A percentile compares a stretch with the other conserved stretches of the same genome.
These are phyloP conservation scores for Alligator sinensis DNA, from an alignment of 2,113 vertebrate species.

Conservation along the genomic window DNA sequence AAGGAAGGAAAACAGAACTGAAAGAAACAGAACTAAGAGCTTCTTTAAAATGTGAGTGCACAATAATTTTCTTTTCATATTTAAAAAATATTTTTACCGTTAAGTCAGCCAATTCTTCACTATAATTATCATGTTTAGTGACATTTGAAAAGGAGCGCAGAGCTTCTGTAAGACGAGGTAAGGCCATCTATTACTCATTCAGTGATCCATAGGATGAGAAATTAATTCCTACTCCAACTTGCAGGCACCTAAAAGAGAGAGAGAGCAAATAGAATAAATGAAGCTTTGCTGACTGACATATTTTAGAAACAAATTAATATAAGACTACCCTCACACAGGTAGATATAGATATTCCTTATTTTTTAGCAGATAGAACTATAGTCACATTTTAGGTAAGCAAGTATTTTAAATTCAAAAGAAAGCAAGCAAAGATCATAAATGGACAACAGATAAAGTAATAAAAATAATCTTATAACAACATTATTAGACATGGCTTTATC, in stretches of 20 bases:
- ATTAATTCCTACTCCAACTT: constrained; percentile 62
- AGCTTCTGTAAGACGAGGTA: constrained; percentile 94
- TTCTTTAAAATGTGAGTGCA: not conserved
- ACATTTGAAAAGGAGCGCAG: constrained; percentile 96
- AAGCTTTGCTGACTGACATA: not conserved
- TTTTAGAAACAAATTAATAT: not conserved
- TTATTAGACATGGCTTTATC: not conserved
- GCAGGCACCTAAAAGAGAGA: constrained; percentile 67
- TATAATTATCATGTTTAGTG: constrained; percentile 91
- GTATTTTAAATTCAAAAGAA: not conserved
- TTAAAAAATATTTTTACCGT: constrained; percentile 80
- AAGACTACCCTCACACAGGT: not conserved
- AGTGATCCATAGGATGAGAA: constrained; percentile 77
- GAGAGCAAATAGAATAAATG: too few relatives aligned
- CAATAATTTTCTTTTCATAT: too few relatives aligned
- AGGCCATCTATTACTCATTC: constrained; percentile 86
- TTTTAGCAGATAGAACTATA: not conserved
- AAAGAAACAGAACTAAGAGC: not conserved
- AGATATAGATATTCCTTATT: not conserved
- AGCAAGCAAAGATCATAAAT: not conserved
- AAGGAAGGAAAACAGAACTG: constrained; percentile 5
- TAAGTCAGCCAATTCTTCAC: constrained; percentile 86
- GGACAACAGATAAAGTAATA: not conserved
- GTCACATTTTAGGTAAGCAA: not conserved
- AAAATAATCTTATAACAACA: not conserved